Conservation (phyloP, 2,797 vertebrate species). For the Xerus rutilus region DNA sequence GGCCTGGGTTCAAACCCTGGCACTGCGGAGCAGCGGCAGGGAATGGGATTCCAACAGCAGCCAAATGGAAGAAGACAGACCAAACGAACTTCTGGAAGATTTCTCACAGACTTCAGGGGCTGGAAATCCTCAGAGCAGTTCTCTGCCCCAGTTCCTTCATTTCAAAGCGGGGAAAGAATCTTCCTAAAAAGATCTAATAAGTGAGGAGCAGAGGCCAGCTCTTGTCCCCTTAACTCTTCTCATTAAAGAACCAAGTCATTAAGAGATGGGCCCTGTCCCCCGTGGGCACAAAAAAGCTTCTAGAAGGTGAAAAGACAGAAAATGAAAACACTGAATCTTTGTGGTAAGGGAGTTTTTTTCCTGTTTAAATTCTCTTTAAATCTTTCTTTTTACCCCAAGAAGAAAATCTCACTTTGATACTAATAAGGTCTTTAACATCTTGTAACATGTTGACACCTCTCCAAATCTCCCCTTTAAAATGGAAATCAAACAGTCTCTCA, state of each 20-base stretch:
- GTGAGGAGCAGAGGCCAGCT: neutral
- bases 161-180: neutral
- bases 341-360: neutral
- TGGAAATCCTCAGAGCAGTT: neutral
- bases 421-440: neutral
- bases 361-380: slow-evolving; percentile 28
- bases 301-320: slow-evolving; percentile 39
- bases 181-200: neutral
- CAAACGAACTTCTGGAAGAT: neutral
- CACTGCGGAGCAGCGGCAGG: too few relatives aligned
- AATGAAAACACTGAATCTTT: neutral
- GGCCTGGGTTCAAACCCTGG: too few relatives aligned
- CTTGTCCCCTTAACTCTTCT: neutral
- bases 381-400: neutral
- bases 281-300: neutral
- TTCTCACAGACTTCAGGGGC: neutral
- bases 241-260: neutral
- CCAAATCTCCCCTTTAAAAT: slow-evolving; percentile 36
- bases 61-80: neutral
- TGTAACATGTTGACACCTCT: neutral
- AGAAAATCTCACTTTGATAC: neutral
- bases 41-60: neutral
- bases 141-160: neutral
- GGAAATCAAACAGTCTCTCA: slow-evolving; percentile 30
- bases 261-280: neutral